Evolutionary conservation across 2,797 vertebrate species (phyloP).

Genomic region (Phrynocephalus vlangalii): DNA sequence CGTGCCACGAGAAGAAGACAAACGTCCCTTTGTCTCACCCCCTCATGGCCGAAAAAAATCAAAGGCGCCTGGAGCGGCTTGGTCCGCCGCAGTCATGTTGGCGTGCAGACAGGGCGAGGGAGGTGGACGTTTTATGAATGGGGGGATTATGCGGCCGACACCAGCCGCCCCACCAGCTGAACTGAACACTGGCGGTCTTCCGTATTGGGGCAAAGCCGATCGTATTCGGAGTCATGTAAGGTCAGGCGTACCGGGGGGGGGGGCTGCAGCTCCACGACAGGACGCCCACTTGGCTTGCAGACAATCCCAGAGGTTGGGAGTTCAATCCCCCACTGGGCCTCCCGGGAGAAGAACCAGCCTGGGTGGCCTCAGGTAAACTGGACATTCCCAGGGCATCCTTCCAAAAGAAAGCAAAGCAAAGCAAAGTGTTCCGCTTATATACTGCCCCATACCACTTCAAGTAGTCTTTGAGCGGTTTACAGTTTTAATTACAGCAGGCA

Average conservation of each 20-base stretch:
- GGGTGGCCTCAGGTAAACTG: too few species aligned
- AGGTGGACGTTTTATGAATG: conserved; percentile 20
- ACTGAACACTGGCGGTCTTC: background rate
- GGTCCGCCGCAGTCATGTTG: background rate
- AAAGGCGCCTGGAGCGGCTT: conserved; percentile 17
- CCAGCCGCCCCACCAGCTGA: background rate
- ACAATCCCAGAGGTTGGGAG: too few species aligned
- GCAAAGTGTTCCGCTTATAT: too few species aligned
- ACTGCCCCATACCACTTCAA: too few species aligned
- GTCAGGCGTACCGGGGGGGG: background rate
- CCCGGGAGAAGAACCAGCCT: too few species aligned
- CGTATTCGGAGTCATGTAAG: background rate
- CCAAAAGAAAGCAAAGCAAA: too few species aligned
- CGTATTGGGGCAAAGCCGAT: too few species aligned
- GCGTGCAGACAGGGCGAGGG: background rate
- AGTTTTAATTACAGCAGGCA: too few species aligned
- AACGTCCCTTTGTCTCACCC: background rate
- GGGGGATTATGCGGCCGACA: background rate
- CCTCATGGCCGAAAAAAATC: background rate
- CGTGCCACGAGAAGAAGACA: background rate
- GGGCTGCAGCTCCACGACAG: too few species aligned
- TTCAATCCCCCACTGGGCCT: too few species aligned
- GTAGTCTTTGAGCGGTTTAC: too few species aligned
- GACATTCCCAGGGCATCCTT: too few species aligned
- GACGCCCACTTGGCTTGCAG: background rate